A percentile compares a stretch with the other conserved stretches of the same genome.
Conservation (phyloP, 2,888 invertebrate species). For the Amiota minor region DNA sequence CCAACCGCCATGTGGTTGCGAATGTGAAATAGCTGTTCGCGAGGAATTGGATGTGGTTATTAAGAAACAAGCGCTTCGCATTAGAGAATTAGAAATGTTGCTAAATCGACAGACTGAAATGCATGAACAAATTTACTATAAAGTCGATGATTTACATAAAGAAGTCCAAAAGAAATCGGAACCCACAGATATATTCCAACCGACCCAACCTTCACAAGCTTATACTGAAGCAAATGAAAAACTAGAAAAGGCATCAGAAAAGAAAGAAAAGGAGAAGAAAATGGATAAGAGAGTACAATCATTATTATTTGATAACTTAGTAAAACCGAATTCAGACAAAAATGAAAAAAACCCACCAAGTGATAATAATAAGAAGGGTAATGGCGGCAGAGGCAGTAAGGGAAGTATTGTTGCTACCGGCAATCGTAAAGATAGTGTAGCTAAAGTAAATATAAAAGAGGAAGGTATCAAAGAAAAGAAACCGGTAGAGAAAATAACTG, state of each 20-base stretch:
- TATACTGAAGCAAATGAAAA: background rate
- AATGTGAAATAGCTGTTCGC: slow-evolving; percentile 37
- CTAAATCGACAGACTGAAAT: slow-evolving; percentile 46
- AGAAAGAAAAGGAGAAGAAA: background rate
- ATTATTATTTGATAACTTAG: background rate
- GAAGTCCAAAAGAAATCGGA: slow-evolving; percentile 35
- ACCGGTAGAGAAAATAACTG: no score
- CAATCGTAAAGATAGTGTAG: no score
- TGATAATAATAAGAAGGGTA: no score
- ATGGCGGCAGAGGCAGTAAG: no score
- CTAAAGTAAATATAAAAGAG: no score
- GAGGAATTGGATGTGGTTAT: slow-evolving; percentile 44
- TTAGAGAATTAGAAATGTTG: slow-evolving; percentile 46
- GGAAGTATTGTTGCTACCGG: no score
- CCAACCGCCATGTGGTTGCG: slow-evolving; percentile 32
- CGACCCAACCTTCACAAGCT: no score
- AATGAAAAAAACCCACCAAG: no score
- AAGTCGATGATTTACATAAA: slow-evolving; percentile 49
- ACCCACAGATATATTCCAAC: background rate
- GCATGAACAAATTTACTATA: slow-evolving; percentile 44
- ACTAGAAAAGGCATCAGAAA: background rate
- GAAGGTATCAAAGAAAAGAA: no score
- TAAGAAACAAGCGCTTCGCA: slow-evolving; percentile 45
- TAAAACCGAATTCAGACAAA: background rate
- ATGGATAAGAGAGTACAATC: background rate